Percentiles rank a stretch among this genome's conserved stretches.
These are phyloP conservation scores for Leucoraja ocellata DNA, from an alignment of 2,797 vertebrate species.

Conservation along the genomic window DNA sequence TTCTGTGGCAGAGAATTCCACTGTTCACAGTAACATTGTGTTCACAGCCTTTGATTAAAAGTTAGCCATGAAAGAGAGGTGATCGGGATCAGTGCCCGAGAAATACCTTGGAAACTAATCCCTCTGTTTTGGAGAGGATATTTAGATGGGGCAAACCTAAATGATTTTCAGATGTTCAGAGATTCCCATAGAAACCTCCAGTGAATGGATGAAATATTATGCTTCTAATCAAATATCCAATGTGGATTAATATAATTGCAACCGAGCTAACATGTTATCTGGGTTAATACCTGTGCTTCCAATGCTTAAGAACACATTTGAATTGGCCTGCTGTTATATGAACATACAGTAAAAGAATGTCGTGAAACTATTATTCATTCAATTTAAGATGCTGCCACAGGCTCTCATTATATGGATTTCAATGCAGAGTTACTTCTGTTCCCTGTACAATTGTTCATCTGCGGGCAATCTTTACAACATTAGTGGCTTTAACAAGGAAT, in stretches of 20 bases:
- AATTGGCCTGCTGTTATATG: background rate
- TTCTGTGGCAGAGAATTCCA: too few relatives aligned
- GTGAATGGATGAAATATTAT: background rate
- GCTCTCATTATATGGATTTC: too few relatives aligned
- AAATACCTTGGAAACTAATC: background rate
- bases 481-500: background rate
- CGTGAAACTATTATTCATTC: background rate
- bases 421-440: too few relatives aligned
- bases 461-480: background rate
- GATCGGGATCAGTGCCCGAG: background rate
- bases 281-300: background rate
- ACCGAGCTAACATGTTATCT: background rate
- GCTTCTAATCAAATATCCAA: background rate
- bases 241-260: background rate
- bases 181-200: background rate
- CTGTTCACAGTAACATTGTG: background rate
- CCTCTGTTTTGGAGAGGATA: background rate
- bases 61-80: background rate
- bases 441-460: background rate
- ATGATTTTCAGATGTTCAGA: background rate
- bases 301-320: background rate
- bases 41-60: too few relatives aligned
- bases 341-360: background rate
- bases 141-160: background rate
- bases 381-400: background rate